Evolutionary conservation across 2,888 invertebrate genomes (phyloP).

Genomic region (Pharmacophagus antenor): DNA sequence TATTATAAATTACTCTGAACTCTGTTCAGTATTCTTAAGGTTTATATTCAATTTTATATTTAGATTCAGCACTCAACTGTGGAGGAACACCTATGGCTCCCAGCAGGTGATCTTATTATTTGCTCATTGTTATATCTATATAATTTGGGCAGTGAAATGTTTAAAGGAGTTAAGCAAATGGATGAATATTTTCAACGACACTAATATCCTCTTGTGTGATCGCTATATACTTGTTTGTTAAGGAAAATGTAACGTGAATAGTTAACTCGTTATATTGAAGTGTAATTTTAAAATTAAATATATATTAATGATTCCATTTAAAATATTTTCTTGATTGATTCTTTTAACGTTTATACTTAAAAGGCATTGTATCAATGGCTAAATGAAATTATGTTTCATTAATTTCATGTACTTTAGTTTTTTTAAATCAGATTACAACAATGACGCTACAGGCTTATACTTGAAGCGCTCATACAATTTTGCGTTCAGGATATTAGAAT

Average conservation of each 20-base stretch:
- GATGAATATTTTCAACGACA: not conserved
- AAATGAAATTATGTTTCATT: too few species aligned
- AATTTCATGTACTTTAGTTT: too few species aligned
- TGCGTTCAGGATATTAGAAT: too few species aligned
- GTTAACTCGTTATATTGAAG: not conserved
- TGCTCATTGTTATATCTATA: conserved; percentile 58
- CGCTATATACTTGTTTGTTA: not conserved
- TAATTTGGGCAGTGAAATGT: conserved; percentile 51
- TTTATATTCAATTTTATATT: conserved; percentile 32
- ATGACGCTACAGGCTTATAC: too few species aligned
- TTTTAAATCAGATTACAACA: too few species aligned
- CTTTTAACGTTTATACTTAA: too few species aligned
- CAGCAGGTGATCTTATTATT: conserved; percentile 70
- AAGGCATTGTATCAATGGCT: too few species aligned
- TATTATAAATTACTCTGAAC: conserved; percentile 31
- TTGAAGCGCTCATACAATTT: too few species aligned
- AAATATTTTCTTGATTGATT: too few species aligned
- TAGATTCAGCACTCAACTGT: conserved; percentile 35
- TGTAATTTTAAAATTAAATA: not conserved
- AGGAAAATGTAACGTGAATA: not conserved
- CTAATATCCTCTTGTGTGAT: not conserved
- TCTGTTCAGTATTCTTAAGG: conserved; percentile 34
- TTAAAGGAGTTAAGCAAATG: conserved; percentile 6
- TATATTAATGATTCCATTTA: not conserved
- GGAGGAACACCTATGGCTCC: conserved; percentile 69